Conservation (phyloP, 2,113 vertebrate species). For the Acanthochromis polyacanthus region DNA sequence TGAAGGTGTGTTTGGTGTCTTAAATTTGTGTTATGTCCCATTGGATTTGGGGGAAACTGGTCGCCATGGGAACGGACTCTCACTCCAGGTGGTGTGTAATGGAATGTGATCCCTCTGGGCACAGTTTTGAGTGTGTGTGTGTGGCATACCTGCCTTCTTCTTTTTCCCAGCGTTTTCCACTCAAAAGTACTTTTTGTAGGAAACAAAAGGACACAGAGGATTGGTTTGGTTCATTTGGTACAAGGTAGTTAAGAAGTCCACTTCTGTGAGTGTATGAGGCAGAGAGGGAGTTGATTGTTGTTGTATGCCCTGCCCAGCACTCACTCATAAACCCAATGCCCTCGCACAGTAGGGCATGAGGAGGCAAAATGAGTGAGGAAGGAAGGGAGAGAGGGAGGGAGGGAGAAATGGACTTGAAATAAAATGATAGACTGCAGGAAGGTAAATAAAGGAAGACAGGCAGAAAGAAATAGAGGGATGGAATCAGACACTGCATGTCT, state of each 20-base stretch:
- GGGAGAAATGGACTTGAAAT: constrained; percentile 50
- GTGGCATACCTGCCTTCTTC: constrained; percentile 48
- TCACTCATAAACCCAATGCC: constrained; percentile 75
- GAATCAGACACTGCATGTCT: constrained; percentile 71
- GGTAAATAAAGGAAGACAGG: constrained; percentile 57
- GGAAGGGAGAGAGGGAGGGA: constrained; percentile 33
- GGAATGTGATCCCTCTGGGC: constrained; percentile 74
- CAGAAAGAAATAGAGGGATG: constrained; percentile 45
- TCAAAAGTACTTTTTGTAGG: constrained; percentile 42
- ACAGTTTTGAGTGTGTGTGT: constrained; percentile 34
- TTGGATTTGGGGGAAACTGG: constrained; percentile 61
- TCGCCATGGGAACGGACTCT: constrained; percentile 68
- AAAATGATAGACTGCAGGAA: constrained; percentile 43
- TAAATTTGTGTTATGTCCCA: constrained; percentile 49
- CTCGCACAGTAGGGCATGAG: constrained; percentile 66
- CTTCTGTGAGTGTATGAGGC: constrained; percentile 18
- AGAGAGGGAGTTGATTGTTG: constrained; percentile 58
- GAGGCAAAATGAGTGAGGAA: constrained; percentile 49
- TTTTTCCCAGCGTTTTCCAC: constrained; percentile 49
- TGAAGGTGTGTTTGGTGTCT: constrained; percentile 45
- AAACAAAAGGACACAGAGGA: constrained; percentile 62
- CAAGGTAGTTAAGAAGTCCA: constrained; percentile 48
- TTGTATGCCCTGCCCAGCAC: constrained; percentile 69
- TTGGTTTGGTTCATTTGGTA: constrained; percentile 63
- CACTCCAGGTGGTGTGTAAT: constrained; percentile 75